phyloP scores from a whole-genome alignment of 2,797 vertebrate genomes.

The Sebastolobus altivelis region DNA sequence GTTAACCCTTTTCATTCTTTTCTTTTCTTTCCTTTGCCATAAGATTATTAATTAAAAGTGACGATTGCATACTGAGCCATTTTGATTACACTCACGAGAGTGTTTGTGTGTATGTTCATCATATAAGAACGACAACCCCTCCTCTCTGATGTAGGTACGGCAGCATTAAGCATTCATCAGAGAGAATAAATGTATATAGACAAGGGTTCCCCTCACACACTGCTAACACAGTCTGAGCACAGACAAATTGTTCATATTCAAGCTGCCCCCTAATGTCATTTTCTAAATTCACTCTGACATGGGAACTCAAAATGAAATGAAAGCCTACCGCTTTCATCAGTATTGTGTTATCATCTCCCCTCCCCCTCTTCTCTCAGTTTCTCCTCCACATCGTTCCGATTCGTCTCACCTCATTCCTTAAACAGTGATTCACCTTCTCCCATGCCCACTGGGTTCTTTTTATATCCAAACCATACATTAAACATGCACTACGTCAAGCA shows the following conservation, averaged over 20 bases:
- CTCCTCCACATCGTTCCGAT: slow-evolving; percentile 60
- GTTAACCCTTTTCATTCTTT: not conserved
- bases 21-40: not conserved
- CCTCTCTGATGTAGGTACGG: slow-evolving; percentile 25
- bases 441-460: slow-evolving; percentile 63
- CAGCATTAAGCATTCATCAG: slow-evolving; percentile 61
- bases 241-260: slow-evolving; percentile 76
- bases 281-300: slow-evolving; percentile 75
- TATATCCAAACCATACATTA: slow-evolving; percentile 68
- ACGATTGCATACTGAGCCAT: not conserved
- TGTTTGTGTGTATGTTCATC: slow-evolving; percentile 15
- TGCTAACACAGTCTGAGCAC: slow-evolving; percentile 65
- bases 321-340: slow-evolving; percentile 75
- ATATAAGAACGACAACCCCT: not conserved
- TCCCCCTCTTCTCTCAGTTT: slow-evolving; percentile 17
- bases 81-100: not conserved
- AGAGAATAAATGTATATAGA: slow-evolving; percentile 69
- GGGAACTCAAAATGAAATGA: slow-evolving; percentile 77
- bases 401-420: slow-evolving; percentile 71
- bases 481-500: slow-evolving; percentile 61
- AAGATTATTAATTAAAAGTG: slow-evolving; percentile 17
- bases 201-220: slow-evolving; percentile 59
- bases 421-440: slow-evolving; percentile 72
- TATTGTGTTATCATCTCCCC: slow-evolving; percentile 74
- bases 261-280: slow-evolving; percentile 69